Evolutionary conservation across 2,113 vertebrate species (phyloP).

Genomic region (Rhizomys pruinosus): DNA sequence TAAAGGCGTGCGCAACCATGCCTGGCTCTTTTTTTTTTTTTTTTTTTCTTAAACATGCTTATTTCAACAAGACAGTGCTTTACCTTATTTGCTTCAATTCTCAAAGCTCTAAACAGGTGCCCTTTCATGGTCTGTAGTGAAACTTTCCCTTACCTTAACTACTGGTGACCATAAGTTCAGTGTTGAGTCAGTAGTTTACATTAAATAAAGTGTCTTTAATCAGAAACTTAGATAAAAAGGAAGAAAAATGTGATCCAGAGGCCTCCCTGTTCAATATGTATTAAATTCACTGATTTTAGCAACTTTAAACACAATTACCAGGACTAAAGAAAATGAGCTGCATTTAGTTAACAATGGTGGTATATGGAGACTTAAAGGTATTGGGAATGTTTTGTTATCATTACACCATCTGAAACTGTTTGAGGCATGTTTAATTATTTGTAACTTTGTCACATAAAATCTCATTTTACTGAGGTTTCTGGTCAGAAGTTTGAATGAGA

Average conservation of each 20-base stretch:
- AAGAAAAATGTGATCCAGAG: neutral
- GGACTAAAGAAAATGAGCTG: neutral
- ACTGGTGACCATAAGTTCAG: neutral
- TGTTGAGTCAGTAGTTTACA: neutral
- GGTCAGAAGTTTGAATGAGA: conserved; percentile 11
- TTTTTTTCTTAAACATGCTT: no score
- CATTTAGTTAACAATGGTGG: conserved; percentile 38
- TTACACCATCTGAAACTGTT: conserved; percentile 27
- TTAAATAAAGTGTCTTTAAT: conserved; percentile 3
- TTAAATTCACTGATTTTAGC: neutral
- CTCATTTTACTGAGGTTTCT: conserved; percentile 28
- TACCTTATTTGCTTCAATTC: neutral
- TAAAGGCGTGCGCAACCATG: no score
- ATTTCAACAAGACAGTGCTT: neutral
- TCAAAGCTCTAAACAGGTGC: neutral
- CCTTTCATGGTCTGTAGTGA: neutral
- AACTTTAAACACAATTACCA: neutral
- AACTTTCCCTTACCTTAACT: neutral
- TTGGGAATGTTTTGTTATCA: conserved; percentile 33
- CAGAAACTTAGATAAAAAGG: conserved; percentile 10
- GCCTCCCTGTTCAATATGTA: conserved; percentile 12
- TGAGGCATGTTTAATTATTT: conserved; percentile 21
- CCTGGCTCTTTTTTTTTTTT: no score
- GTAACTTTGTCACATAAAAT: conserved; percentile 27
- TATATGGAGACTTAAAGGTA: conserved; percentile 2